Percentiles rank a stretch among this genome's conserved stretches.
Conservation (phyloP, 2,888 invertebrate genomes). For the Eupithecia subumbrata region DNA sequence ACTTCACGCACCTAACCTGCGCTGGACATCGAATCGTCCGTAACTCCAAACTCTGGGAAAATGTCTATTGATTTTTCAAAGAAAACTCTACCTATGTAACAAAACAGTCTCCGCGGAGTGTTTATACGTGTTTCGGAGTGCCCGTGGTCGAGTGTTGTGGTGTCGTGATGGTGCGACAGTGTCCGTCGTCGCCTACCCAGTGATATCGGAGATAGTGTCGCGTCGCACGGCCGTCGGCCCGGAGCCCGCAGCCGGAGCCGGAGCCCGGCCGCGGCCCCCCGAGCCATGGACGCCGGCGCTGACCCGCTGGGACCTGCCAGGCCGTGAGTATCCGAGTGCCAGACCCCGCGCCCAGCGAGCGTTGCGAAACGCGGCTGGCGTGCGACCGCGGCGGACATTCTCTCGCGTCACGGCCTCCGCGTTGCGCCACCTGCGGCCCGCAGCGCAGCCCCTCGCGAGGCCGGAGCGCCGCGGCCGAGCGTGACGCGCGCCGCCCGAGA, state of each 20-base stretch:
- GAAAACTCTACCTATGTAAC: slow-evolving; percentile 85
- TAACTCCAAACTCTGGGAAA: slow-evolving; percentile 83
- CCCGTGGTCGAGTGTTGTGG: slow-evolving; percentile 79
- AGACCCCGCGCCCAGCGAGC: slow-evolving; percentile 68
- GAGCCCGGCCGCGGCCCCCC: slow-evolving; percentile 70
- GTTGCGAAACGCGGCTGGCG: slow-evolving; percentile 75
- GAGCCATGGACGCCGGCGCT: slow-evolving; percentile 79
- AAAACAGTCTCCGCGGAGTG: slow-evolving; percentile 83
- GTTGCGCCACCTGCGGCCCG: slow-evolving; percentile 76
- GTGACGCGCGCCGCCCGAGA: slow-evolving; percentile 71
- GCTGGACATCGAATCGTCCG: slow-evolving; percentile 85
- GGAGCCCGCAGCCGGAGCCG: slow-evolving; percentile 79
- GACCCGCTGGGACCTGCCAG: slow-evolving; percentile 81
- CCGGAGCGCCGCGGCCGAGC: slow-evolving; percentile 75
- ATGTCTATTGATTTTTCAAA: slow-evolving; percentile 86
- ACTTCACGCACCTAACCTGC: slow-evolving; percentile 85
- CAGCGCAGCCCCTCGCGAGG: slow-evolving; percentile 66
- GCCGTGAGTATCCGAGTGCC: slow-evolving; percentile 81
- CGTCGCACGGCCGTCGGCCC: slow-evolving; percentile 80
- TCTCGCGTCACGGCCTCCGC: slow-evolving; percentile 83
- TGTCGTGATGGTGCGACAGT: slow-evolving; percentile 82
- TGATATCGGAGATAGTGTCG: slow-evolving; percentile 82
- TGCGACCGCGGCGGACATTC: slow-evolving; percentile 71
- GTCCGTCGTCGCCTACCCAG: slow-evolving; percentile 79
- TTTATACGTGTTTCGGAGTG: slow-evolving; percentile 80